Conservation (phyloP, 1,140 invertebrate species). For the Lineus longissimus region DNA sequence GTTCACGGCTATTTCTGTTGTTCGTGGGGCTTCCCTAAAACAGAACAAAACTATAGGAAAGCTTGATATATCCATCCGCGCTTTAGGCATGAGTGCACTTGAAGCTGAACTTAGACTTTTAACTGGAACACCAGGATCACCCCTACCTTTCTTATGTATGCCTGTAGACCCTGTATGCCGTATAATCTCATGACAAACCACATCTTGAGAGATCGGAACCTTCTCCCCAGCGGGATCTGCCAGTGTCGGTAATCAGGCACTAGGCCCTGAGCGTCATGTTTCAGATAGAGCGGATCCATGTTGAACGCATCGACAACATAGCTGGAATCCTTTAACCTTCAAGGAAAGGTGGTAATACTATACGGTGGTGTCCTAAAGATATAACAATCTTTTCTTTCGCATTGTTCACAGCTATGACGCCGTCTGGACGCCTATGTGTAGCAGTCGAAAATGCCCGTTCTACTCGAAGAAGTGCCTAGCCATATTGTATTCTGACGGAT, state of each 20-base stretch:
- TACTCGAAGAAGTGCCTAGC: neutral
- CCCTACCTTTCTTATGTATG: conserved; percentile 68
- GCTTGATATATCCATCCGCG: too few species aligned
- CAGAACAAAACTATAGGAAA: too few species aligned
- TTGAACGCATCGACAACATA: conserved; percentile 75
- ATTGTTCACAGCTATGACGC: too few species aligned
- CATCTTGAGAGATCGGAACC: conserved; percentile 87
- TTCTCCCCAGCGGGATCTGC: conserved; percentile 86
- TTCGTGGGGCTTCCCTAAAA: too few species aligned
- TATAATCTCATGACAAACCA: conserved; percentile 88
- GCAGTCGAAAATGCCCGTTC: neutral
- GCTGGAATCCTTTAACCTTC: conserved; percentile 59
- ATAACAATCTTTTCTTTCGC: neutral
- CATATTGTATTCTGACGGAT: neutral
- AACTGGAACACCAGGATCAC: too few species aligned
- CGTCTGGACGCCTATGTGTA: too few species aligned
- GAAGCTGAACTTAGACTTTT: too few species aligned
- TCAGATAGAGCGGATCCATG: conserved; percentile 85
- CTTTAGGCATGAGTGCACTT: too few species aligned
- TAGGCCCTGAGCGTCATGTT: conserved; percentile 54
- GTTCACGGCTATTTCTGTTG: too few species aligned
- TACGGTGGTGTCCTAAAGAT: neutral
- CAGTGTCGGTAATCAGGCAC: conserved; percentile 69
- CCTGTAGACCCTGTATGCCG: conserved; percentile 75
- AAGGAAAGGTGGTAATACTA: conserved; percentile 4